phyloP scores from a whole-genome alignment of 2,888 invertebrate genomes.

The Campaea margaritaria region DNA sequence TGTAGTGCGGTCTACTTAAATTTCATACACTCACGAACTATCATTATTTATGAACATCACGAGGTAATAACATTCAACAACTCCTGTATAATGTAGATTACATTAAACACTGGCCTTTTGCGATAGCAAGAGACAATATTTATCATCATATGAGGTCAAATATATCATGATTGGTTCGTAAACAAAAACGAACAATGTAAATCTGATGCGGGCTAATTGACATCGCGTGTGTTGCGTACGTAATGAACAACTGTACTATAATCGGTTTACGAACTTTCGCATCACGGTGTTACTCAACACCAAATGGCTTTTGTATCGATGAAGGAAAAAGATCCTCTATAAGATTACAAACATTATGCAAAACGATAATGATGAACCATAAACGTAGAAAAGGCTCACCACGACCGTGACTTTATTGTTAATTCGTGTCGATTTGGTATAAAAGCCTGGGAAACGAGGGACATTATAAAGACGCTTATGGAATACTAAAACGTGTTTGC shows the following conservation, averaged over 20 bases:
- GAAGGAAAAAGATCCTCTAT: background rate
- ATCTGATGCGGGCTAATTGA: slow-evolving; percentile 69
- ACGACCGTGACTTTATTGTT: slow-evolving; percentile 39
- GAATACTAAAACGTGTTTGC: slow-evolving; percentile 51
- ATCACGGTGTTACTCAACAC: slow-evolving; percentile 40
- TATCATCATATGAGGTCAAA: slow-evolving; percentile 54
- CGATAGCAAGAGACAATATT: slow-evolving; percentile 36
- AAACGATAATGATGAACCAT: slow-evolving; percentile 16
- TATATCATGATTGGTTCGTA: slow-evolving; percentile 48
- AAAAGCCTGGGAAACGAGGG: slow-evolving; percentile 43
- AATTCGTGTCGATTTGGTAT: slow-evolving; percentile 36
- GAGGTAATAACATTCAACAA: slow-evolving; percentile 3
- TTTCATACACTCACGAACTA: slow-evolving; percentile 42
- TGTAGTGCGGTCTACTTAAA: slow-evolving; percentile 43
- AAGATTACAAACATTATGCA: slow-evolving; percentile 21
- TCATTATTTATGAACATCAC: background rate
- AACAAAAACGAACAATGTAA: slow-evolving; percentile 63
- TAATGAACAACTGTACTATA: slow-evolving; percentile 56
- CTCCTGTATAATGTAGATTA: background rate
- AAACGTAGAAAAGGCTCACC: slow-evolving; percentile 18
- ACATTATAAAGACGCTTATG: slow-evolving; percentile 36
- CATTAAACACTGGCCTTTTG: slow-evolving; percentile 23
- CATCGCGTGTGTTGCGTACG: slow-evolving; percentile 60
- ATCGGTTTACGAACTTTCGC: slow-evolving; percentile 52
- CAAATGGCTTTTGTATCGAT: slow-evolving; percentile 28